Conservation (phyloP, 2,888 invertebrate species). For the Dendrolimus houi region DNA sequence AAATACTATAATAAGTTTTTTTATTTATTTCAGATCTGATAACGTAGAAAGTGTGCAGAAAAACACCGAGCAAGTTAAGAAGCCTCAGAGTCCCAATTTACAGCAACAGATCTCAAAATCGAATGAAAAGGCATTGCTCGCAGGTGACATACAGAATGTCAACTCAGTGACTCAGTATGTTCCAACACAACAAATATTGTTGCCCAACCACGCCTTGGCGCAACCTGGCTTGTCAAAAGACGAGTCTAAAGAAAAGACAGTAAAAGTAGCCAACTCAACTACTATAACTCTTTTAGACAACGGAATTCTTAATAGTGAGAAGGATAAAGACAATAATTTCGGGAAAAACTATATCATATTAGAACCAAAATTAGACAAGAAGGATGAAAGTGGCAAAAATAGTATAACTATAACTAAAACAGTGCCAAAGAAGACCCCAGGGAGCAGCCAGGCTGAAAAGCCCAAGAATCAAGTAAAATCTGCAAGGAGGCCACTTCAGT, state of each 20-base stretch:
- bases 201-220: slow-evolving; percentile 42
- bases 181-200: slow-evolving; percentile 50
- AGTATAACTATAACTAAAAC: slow-evolving; percentile 69
- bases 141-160: slow-evolving; percentile 35
- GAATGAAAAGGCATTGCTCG: slow-evolving; percentile 34
- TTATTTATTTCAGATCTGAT: slow-evolving; percentile 70
- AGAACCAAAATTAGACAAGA: slow-evolving; percentile 63
- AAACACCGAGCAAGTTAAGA: slow-evolving; percentile 65
- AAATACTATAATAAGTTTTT: neutral
- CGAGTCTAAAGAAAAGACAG: slow-evolving; percentile 56
- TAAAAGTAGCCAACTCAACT: slow-evolving; percentile 65
- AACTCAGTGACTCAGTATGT: slow-evolving; percentile 59
- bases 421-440: slow-evolving; percentile 49
- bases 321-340: slow-evolving; percentile 56
- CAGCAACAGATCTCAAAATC: slow-evolving; percentile 45
- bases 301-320: slow-evolving; percentile 46
- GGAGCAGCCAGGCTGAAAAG: slow-evolving; percentile 42
- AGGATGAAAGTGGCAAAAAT: slow-evolving; percentile 68
- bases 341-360: slow-evolving; percentile 62
- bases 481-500: slow-evolving; percentile 75
- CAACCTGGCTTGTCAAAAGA: slow-evolving; percentile 45
- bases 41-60: slow-evolving; percentile 78
- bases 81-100: slow-evolving; percentile 41
- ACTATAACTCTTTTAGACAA: slow-evolving; percentile 66
- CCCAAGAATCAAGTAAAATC: slow-evolving; percentile 41